These are phyloP conservation scores for Epinephelus coioides DNA, from an alignment of 2,797 vertebrate genomes.

Conservation along the genomic window DNA sequence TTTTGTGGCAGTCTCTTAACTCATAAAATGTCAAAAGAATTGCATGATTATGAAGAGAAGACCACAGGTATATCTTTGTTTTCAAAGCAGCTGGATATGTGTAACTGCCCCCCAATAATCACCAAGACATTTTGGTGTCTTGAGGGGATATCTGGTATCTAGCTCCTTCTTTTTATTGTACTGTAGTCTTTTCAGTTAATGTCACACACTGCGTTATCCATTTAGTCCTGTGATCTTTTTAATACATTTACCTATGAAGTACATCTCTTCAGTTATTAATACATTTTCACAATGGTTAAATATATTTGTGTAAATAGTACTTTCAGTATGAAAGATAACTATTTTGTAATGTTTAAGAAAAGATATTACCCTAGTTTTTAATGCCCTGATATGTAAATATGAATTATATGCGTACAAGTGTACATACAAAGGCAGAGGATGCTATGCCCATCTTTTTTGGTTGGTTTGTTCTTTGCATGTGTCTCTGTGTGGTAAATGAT, in stretches of 20 bases:
- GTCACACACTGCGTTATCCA: conserved; percentile 77
- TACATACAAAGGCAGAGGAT: conserved; percentile 96
- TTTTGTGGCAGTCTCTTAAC: conserved; percentile 78
- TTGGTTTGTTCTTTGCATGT: conserved; percentile 95
- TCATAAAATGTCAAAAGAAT: conserved; percentile 83
- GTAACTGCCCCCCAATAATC: conserved; percentile 71
- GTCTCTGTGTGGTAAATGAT: conserved; percentile 97
- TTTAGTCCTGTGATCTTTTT: conserved; percentile 84
- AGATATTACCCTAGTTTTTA: conserved; percentile 94
- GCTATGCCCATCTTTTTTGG: conserved; percentile 84
- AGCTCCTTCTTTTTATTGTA: conserved; percentile 75
- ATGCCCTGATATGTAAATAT: conserved; percentile 96
- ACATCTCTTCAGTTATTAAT: conserved; percentile 82
- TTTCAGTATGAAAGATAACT: conserved; percentile 98
- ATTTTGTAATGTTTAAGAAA: conserved; percentile 99
- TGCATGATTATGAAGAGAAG: conserved; percentile 83
- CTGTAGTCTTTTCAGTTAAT: conserved; percentile 75
- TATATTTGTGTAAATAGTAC: conserved; percentile 96
- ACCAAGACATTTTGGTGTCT: conserved; percentile 69
- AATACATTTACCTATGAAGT: conserved; percentile 80
- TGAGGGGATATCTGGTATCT: conserved; percentile 71
- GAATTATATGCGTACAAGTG: conserved; percentile 94
- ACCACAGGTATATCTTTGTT: conserved; percentile 78
- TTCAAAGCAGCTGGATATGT: conserved; percentile 76
- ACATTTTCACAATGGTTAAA: conserved; percentile 87